Base-by-base conservation (phyloP, 2,113 vertebrate genomes). In the Heliornis fulica region DNA sequence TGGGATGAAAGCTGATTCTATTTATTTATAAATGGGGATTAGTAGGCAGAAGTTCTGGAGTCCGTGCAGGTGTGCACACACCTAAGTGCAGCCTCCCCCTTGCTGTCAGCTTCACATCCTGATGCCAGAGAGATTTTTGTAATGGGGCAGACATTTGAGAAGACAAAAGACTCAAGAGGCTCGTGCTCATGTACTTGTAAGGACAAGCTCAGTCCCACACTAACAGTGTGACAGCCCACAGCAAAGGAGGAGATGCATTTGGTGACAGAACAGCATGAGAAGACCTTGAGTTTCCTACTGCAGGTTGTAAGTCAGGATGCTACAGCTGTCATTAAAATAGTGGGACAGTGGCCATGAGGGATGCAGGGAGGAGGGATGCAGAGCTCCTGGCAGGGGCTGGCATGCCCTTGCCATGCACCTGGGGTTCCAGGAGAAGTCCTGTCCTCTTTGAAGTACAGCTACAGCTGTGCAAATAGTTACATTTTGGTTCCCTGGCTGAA, bases 381-480 rank as follows among this genome's bases (percentile, higher is more conserved):
- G 60, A 77, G n/a, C 51, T 76, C 14, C 2, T 5, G 57, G n/a
- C 36, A 79, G 51, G 20, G 79, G 31, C 53, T 94, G 63, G 51
- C 69, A 9, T 57, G 36, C 16, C 71, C 83, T 57, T 20, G 21
- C 63, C n/a, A 10, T 31, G 22, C 57, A 93, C 82, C 84, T 96
- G 87, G 61, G 61, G 45, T 71, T 81, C 45, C 70, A 59, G 38
- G 31, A 94, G 54, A 9, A 70, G n/a, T 8, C 41, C 5, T 11
- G 5, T 36, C 76, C 72, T 80, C 75, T 91, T 56, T 78, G 69
- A 94, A 90, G 68, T 50, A 48, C 1, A 3, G 28, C 74, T 89
- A 89, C 93, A 92, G 80, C 95, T 93, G 80, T 64, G 57, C 92
- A 97, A 94, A 94, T 91, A 95, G 82, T 91, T 78, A 89, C 9